These are phyloP conservation scores for Teleogryllus oceanicus DNA, from an alignment of 2,888 invertebrate species.

Conservation along the genomic window DNA sequence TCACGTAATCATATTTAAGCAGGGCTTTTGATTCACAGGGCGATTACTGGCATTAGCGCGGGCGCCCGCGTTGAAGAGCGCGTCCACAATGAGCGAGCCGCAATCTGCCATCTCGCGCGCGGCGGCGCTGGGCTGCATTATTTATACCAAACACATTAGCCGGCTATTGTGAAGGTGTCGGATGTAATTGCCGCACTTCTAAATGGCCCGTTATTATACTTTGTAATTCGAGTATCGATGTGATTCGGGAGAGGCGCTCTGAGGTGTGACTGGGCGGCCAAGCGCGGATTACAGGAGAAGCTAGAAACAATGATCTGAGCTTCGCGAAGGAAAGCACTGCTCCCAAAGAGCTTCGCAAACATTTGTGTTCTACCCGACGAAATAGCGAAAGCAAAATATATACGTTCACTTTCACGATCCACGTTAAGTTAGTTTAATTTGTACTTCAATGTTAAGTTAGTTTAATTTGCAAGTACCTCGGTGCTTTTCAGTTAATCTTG, in stretches of 20 bases:
- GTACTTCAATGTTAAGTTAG: too few species aligned
- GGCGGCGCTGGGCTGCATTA: background rate
- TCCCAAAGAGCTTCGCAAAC: too few species aligned
- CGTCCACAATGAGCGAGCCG: background rate
- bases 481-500: too few species aligned
- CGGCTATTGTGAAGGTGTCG: conserved; percentile 18
- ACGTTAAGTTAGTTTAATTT: too few species aligned
- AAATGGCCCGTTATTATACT: conserved; percentile 18
- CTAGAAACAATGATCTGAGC: too few species aligned
- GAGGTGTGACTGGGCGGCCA: background rate
- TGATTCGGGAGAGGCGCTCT: background rate
- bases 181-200: background rate
- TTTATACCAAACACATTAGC: conserved; percentile 18
- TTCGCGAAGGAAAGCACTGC: too few species aligned
- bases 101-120: background rate
- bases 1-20: conserved; percentile 3
- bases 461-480: too few species aligned
- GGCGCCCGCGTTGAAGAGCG: background rate
- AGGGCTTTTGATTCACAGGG: background rate
- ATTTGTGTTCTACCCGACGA: too few species aligned
- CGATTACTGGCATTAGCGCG: background rate
- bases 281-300: too few species aligned
- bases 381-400: too few species aligned
- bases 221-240: conserved; percentile 6
- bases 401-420: too few species aligned